Evolutionary conservation across 2,888 invertebrate species (phyloP), one percentile per base, ranked within the genome.

Genomic region (Platycheirus rosarum): DNA sequence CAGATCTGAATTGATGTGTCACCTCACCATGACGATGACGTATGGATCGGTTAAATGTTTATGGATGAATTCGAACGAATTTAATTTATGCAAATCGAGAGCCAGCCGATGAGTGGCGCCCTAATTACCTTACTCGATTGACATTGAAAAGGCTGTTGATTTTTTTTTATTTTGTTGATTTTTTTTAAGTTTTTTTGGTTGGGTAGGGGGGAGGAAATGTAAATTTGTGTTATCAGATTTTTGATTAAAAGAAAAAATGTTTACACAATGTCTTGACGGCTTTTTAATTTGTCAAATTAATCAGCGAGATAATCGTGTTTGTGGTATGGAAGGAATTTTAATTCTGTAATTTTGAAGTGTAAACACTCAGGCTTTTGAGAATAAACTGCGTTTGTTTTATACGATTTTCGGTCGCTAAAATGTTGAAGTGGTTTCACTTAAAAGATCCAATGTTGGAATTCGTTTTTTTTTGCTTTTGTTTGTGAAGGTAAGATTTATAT

Each of bases 1-100:
- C 37, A 26, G 32, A 70, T 35, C 63, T 49, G 35, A 70, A 77
- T 55, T 29, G 48, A 71, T 65, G 65, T 55, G 55, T 40, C 55
- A 40, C 37, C 18, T 49, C n/a, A 57, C 35, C 32, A 46, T 77
- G 49, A 44, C 35, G 42, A 37, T 55, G 23, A 55, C 37, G 20
- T 55, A 37, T 53, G 13, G 13, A 23, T 37, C n/a, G 9, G 23
- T 23, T 9, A 11, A 40, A 23, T 40, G 13, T 6, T 23, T 37
- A 14, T 23, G 20, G 13, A 35, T 35, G 6, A 57, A 11, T 6
- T 14, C 32, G 18, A 48, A 26, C 23, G 23, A 23, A 40, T 55
- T 37, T 40, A 57, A 26, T 57, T 40, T 11, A 57, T 57, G 26
- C 8, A 57, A 57, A 40, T 57, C 20, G 14, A 55, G 20, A 37